Percentiles rank a stretch among this genome's conserved stretches.
These are phyloP conservation scores for Acronicta alni DNA, from an alignment of 2,888 invertebrate genomes.

Conservation along the genomic window DNA sequence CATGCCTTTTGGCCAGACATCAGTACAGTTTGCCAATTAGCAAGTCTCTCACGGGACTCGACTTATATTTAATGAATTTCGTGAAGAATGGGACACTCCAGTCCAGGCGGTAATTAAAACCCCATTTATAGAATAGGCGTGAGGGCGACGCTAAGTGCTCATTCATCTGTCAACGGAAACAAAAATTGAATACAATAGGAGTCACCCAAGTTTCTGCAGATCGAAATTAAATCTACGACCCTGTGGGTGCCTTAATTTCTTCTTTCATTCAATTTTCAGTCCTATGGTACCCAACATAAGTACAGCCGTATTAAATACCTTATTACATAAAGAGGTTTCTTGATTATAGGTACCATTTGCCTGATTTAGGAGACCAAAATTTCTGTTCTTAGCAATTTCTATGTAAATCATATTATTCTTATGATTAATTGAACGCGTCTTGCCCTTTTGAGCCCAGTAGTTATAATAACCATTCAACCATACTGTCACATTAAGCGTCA, in stretches of 20 bases:
- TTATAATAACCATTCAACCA: too few relatives aligned
- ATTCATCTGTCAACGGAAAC: conserved; percentile 53
- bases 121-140: conserved; percentile 67
- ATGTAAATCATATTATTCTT: too few relatives aligned
- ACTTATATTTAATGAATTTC: conserved; percentile 70
- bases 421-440: too few relatives aligned
- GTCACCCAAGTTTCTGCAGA: conserved; percentile 14
- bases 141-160: conserved; percentile 53
- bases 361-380: too few relatives aligned
- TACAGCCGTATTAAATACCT: too few relatives aligned
- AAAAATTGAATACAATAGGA: conserved; percentile 54
- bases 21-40: conserved; percentile 74
- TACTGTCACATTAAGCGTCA: too few relatives aligned
- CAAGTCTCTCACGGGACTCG: conserved; percentile 50
- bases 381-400: too few relatives aligned
- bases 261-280: background rate
- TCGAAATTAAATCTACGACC: conserved; percentile 26
- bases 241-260: background rate
- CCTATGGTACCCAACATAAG: background rate
- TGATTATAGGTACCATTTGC: too few relatives aligned
- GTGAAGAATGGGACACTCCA: conserved; percentile 67
- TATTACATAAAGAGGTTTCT: too few relatives aligned
- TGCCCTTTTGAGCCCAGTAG: too few relatives aligned
- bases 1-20: conserved; percentile 67
- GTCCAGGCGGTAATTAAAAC: conserved; percentile 72